phyloP scores from a whole-genome alignment of 2,113 vertebrate species.

The Zosterops hypoxanthus region DNA sequence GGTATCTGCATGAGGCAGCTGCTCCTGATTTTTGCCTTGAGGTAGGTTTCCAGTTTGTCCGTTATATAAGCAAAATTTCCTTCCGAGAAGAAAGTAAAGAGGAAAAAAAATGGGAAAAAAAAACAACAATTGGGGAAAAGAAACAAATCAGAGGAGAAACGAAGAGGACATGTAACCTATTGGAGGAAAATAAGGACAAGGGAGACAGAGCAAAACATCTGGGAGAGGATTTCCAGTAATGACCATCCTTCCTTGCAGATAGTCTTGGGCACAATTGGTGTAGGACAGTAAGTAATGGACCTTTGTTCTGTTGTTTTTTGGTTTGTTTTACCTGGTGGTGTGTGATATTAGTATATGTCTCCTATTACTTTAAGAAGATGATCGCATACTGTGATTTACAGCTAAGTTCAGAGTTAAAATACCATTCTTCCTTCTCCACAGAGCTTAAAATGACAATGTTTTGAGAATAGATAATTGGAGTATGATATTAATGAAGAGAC shows the following conservation, averaged over 20 bases:
- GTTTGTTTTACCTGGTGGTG: not conserved
- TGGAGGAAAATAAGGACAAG: not conserved
- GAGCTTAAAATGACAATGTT: not conserved
- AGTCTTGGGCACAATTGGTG: not conserved
- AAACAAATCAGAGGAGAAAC: rapidly evolving
- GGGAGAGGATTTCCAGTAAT: not conserved
- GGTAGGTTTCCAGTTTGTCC: not conserved
- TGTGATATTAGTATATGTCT: not conserved
- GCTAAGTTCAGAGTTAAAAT: not conserved
- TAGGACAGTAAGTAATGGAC: not conserved
- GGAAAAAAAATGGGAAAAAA: not conserved
- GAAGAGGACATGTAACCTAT: not conserved
- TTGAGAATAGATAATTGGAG: not conserved
- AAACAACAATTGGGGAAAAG: not conserved
- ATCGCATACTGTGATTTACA: not conserved
- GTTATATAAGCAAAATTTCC: not conserved
- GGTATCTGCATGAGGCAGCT: not conserved
- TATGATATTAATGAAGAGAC: not conserved
- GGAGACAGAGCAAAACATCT: not conserved
- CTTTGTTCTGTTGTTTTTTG: not conserved
- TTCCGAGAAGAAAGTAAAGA: not conserved
- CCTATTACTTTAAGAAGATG: not conserved
- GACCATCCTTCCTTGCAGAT: not conserved
- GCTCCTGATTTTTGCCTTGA: not conserved
- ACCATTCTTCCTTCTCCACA: not conserved